Evolutionary conservation across 1,140 invertebrate genomes (phyloP).

Genomic region (Heliconius eleuchia): DNA sequence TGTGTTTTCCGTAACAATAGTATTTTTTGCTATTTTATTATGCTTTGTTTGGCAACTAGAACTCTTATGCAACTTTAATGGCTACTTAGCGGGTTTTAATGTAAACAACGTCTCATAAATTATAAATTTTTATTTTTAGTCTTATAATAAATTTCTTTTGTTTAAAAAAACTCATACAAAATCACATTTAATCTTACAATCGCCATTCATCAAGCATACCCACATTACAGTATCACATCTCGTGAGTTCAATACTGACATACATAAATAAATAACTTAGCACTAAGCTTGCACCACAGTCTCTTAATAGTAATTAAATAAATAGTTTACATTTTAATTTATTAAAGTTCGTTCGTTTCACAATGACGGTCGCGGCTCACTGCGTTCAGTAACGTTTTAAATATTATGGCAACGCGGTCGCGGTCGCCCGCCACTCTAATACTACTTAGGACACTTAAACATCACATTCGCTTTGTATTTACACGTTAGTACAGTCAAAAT

Average conservation of each 20-base stretch:
- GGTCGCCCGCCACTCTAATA: conserved; percentile 72
- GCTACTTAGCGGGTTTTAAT: conserved; percentile 22
- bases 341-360: conserved; percentile 55
- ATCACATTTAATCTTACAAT: conserved; percentile 68
- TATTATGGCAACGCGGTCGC: conserved; percentile 76
- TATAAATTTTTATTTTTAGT: conserved; percentile 36
- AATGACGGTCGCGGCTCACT: conserved; percentile 47
- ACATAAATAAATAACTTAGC: conserved; percentile 78
- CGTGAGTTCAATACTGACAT: conserved; percentile 69
- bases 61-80: conserved; percentile 17
- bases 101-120: conserved; percentile 31
- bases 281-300: conserved; percentile 74
- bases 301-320: conserved; percentile 78
- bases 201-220: conserved; percentile 45
- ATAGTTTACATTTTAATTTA: conserved; percentile 56
- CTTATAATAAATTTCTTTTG: conserved; percentile 31
- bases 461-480: conserved; percentile 81
- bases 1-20: not conserved
- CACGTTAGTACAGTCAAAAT: conserved; percentile 54
- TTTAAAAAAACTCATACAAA: conserved; percentile 39
- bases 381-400: conserved; percentile 55
- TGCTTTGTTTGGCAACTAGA: conserved; percentile 20
- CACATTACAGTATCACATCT: conserved; percentile 60
- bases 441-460: conserved; percentile 80
- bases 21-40: conserved; percentile 17